A percentile compares a stretch with the other conserved stretches of the same genome.
Conservation (phyloP, 64 coral and sea anemone species). For the Anthopleura sola region DNA sequence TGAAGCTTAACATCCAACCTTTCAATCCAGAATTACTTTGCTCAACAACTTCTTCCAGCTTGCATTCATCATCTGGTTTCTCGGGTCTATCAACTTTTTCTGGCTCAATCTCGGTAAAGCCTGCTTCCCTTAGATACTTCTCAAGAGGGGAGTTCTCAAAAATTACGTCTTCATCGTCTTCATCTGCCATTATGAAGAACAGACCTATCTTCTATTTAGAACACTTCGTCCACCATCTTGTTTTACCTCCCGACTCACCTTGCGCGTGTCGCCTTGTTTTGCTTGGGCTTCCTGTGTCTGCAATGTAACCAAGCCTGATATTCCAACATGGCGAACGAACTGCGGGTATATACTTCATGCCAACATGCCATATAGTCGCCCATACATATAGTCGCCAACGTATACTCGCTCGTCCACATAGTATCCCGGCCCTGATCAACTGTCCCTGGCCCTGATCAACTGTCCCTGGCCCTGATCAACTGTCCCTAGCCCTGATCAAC, state of each 20-base stretch:
- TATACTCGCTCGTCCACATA: too few relatives aligned
- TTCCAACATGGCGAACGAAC: background rate
- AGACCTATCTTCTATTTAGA: background rate
- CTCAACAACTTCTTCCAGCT: background rate
- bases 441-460: too few relatives aligned
- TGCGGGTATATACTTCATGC: too few relatives aligned
- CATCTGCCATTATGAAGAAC: slow-evolving; percentile 13
- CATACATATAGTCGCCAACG: too few relatives aligned
- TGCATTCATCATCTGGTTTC: background rate
- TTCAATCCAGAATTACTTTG: background rate
- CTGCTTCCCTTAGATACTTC: slow-evolving; percentile 71
- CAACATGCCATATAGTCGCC: too few relatives aligned
- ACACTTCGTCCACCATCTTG: background rate
- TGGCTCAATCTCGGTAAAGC: slow-evolving; percentile 70
- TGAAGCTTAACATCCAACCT: background rate
- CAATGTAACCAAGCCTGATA: background rate
- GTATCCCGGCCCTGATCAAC: too few relatives aligned
- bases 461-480: too few relatives aligned
- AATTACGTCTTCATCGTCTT: slow-evolving; percentile 72
- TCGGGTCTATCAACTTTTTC: slow-evolving; percentile 29
- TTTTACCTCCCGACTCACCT: slow-evolving; percentile 1
- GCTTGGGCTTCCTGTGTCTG: slow-evolving; percentile 7
- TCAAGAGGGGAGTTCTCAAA: slow-evolving; percentile 83
- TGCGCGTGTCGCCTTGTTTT: background rate
- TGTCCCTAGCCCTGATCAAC: too few relatives aligned